Evolutionary conservation across 1,140 invertebrate species (phyloP), one percentile per base, ranked within the genome.

Genomic region (Danaus melanippus): DNA sequence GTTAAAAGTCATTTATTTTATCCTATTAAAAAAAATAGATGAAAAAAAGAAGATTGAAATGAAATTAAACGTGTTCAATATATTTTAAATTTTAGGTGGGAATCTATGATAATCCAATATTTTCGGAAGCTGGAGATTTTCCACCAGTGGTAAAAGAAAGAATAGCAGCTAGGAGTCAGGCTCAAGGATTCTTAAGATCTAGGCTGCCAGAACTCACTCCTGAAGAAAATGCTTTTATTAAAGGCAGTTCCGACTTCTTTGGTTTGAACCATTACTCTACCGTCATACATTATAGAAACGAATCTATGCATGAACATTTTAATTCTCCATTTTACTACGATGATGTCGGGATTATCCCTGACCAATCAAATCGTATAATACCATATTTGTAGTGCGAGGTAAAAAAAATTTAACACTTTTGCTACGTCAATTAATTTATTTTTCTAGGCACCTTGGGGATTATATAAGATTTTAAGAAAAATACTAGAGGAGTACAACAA

Each of bases 191-290:
- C 46, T 46, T 61, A 15, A 66, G 69, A 53, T 87, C 86, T 0
- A 67, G 88, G 42, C 65, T 89, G 7, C 84, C 84, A 9, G 69
- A 71, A 50, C 83, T 89, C 12, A 80, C 79, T 10, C 15, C 60
- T 2, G 71, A 79, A 56, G 75, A 84, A 66, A 53, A 76, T 0
- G 53, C 69, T 21, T 67, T 69, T 45, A 51, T 81, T 5, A 64
- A 55, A 21, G 87, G 88, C n/a, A 81, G 78, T 10, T 81, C 86
- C 0, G 90, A 92, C 62, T 91, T 90, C 73, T 88, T 91, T 49
- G 90, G 90, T 17, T 64, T 92, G 0, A 91, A 91, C 53, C 81
- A 88, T 52, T 92, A 92, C 54, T 84, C 87, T 4, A 84, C 87
- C 2, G 65, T 39, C n/a, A 52, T 70, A 6, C 63, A 64, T 2